Evolutionary conservation across 2,888 invertebrate genomes (phyloP), one percentile per base, ranked within the genome.

Genomic region (Bombyx huttoni): DNA sequence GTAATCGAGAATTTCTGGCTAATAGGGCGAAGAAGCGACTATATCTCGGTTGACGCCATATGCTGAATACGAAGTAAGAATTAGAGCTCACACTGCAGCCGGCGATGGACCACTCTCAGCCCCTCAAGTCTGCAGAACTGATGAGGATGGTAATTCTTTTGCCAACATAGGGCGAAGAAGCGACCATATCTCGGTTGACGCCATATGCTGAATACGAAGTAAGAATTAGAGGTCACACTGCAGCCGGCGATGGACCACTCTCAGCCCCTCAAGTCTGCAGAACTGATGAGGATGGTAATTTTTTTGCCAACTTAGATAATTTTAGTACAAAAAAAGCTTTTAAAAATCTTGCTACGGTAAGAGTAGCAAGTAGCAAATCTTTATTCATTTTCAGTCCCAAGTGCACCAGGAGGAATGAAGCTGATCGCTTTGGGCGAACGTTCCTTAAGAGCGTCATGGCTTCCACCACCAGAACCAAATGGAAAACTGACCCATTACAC

Each of bases 121-220:
- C 45, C 91, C 95, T 12, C 90, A 95, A 67, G 91, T 91, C 71
- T 95, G 96, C 77, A 91, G 91, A 58, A 97, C 97, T 6, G 93
- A 95, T 67, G 95, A 96, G 84, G 96, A 96, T 77, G 92, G 95
- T 95, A 78, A 63, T 69, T 40, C 24, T 24, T 3, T 24, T 24
- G 24, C n/a, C n/a, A n/a, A n/a, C n/a, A n/a, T n/a, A 91, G 91
- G 90, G 93, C 59, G 90, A 92, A 65, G 94, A 95, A 72, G 92
- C 94, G 40, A 94, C 93, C 65, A 86, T 96, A 55, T 94, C 94
- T 60, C 92, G 94, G 8, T 79, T 97, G 55, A 91, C 93, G 62
- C 93, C 95, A 62, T 95, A 92, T 70, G 94, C 96, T 24, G 96
- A 96, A 81, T 97, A 97, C 78, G 96, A 95, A 58, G 91, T 97